A percentile compares a stretch with the other conserved stretches of the same genome.
Conservation (phyloP, 2,888 invertebrate genomes). For the Ormyrus labotus region DNA sequence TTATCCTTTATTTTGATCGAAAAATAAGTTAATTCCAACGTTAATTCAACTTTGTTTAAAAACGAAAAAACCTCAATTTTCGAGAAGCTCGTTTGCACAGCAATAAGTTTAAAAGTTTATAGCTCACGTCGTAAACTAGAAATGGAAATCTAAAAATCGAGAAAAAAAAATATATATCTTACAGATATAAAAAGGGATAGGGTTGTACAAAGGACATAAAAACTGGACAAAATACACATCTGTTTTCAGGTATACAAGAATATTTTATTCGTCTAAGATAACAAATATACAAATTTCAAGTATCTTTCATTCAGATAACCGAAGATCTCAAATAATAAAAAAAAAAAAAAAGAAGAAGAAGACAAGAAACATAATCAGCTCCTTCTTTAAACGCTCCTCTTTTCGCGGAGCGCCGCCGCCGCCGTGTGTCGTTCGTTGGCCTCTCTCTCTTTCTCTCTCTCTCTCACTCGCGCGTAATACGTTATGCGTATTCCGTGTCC, state of each 20-base stretch:
- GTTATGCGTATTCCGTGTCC: constrained; percentile 37
- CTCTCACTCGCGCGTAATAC: constrained; percentile 19
- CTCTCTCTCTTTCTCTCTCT: background rate
- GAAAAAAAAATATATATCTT: too few species aligned
- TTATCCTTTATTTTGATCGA: too few species aligned
- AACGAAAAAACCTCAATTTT: too few species aligned
- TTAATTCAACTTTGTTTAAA: too few species aligned
- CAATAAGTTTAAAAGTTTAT: too few species aligned
- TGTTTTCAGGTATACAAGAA: constrained; percentile 73
- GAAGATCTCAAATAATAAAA: constrained; percentile 59
- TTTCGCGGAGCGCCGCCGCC: constrained; percentile 6
- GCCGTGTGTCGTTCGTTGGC: constrained; percentile 27
- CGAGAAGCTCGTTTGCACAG: too few species aligned
- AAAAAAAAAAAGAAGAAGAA: constrained; percentile 16
- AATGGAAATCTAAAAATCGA: background rate
- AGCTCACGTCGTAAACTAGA: background rate
- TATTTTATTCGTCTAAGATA: constrained; percentile 76
- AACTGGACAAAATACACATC: constrained; percentile 3
- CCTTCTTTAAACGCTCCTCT: background rate
- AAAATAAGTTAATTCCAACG: too few species aligned
- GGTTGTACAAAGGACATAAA: background rate
- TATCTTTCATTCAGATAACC: constrained; percentile 66
- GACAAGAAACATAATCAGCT: background rate
- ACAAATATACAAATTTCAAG: constrained; percentile 74
- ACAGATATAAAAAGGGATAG: background rate